A percentile compares a stretch with the other conserved stretches of the same genome.
phyloP scores from a whole-genome alignment of 2,113 vertebrate species.

The Maccullochella peelii region DNA sequence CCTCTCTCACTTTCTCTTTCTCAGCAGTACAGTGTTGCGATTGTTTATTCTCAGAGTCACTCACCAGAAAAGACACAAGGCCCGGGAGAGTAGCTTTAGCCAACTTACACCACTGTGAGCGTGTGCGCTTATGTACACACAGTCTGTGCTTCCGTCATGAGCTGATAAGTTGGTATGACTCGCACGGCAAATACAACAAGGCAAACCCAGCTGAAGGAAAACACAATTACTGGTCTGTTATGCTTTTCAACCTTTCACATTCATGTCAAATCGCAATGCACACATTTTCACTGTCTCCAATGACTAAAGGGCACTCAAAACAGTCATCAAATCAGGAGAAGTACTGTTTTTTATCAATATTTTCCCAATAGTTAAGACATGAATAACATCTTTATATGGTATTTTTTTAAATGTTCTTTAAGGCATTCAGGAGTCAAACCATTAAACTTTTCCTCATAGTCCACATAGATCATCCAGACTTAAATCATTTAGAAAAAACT shows the following conservation, averaged over 20 bases:
- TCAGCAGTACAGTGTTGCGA: conserved; percentile 37
- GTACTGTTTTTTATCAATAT: background rate
- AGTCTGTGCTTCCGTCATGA: conserved; percentile 22
- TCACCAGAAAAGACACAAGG: conserved; percentile 34
- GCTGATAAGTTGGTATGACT: conserved; percentile 32
- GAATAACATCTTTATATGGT: conserved; percentile 4
- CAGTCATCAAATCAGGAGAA: background rate
- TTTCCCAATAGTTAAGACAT: background rate
- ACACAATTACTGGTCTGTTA: conserved; percentile 34
- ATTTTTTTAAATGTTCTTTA: background rate
- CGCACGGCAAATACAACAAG: conserved; percentile 11
- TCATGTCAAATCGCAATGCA: conserved; percentile 8
- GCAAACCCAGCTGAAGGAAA: conserved; percentile 25
- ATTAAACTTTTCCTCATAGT: conserved; percentile 1
- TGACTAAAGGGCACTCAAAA: conserved; percentile 1
- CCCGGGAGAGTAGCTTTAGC: conserved; percentile 28
- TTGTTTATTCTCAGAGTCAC: conserved; percentile 64
- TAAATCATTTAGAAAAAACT: conserved; percentile 16
- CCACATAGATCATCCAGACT: background rate
- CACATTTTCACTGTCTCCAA: background rate
- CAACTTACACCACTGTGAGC: conserved; percentile 1
- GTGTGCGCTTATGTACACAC: background rate
- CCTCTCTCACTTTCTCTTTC: conserved; percentile 39
- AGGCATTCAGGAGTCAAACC: conserved; percentile 4
- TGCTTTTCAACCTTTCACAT: conserved; percentile 38